Evolutionary conservation across 1,140 invertebrate genomes (phyloP).

Genomic region (Bombus soroeensis): DNA sequence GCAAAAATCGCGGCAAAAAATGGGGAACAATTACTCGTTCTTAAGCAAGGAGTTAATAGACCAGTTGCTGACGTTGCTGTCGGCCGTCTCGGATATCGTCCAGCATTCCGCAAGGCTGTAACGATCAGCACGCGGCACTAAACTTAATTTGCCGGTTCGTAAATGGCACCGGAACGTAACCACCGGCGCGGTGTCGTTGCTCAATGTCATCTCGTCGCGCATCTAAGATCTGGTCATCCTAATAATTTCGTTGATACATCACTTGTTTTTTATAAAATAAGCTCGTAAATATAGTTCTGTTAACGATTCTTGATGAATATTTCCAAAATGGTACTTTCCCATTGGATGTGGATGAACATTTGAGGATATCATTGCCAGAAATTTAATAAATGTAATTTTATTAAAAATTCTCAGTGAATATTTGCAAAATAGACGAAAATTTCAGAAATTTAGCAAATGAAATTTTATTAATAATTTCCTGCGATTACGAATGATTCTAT

Average conservation of each 20-base stretch:
- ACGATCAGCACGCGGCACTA: constrained; percentile 53
- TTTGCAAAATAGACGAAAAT: background rate
- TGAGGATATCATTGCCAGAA: background rate
- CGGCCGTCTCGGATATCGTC: constrained; percentile 32
- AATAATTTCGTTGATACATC: background rate
- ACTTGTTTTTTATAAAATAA: background rate
- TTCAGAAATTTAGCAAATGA: background rate
- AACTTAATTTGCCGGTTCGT: constrained; percentile 63
- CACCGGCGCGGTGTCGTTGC: constrained; percentile 38
- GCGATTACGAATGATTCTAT: background rate
- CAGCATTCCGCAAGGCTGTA: constrained; percentile 59
- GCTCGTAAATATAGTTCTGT: too few species aligned
- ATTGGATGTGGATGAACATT: background rate
- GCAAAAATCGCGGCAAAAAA: background rate
- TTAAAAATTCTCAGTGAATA: background rate
- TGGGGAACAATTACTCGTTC: constrained; percentile 14
- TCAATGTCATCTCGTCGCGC: constrained; percentile 47
- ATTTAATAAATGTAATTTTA: background rate
- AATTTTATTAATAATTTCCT: background rate
- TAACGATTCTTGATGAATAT: background rate
- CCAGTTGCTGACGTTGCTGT: constrained; percentile 15
- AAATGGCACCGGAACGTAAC: constrained; percentile 61
- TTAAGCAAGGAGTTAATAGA: constrained; percentile 43
- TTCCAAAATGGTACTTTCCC: background rate
- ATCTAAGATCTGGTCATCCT: background rate